Conservation (phyloP, 2,888 invertebrate genomes). For the Auanema freiburgensis region DNA sequence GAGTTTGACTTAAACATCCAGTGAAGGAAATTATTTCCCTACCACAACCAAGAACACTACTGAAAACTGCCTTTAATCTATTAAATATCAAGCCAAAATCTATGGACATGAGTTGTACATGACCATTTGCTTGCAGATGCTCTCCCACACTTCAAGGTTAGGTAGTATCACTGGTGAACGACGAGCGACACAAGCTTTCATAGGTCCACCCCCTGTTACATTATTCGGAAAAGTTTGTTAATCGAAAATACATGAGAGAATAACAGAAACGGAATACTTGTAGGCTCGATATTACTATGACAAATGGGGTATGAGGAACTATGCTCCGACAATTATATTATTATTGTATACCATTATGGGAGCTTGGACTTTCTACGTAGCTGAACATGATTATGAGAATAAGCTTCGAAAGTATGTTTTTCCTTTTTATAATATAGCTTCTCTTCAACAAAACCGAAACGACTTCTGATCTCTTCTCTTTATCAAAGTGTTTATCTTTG, state of each 20-base stretch:
- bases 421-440: background rate
- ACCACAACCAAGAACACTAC: no score
- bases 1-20: no score
- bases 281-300: slow-evolving; percentile 57
- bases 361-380: slow-evolving; percentile 56
- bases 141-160: background rate
- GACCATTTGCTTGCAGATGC: background rate
- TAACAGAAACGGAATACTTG: background rate
- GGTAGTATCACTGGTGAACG: slow-evolving; percentile 1
- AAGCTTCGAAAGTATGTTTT: slow-evolving; percentile 43
- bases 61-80: no score
- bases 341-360: slow-evolving; percentile 60
- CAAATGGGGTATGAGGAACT: slow-evolving; percentile 47
- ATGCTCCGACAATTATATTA: slow-evolving; percentile 57
- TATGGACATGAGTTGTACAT: no score
- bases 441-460: no score
- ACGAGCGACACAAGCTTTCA: background rate
- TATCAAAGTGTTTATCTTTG: no score
- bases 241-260: background rate
- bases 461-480: no score
- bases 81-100: no score
- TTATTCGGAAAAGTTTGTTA: slow-evolving; percentile 25
- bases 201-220: slow-evolving; percentile 20
- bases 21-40: no score
- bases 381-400: slow-evolving; percentile 60